Evolutionary conservation across 1,140 invertebrate species (phyloP).

Genomic region (Pentalonia nigronervosa): DNA sequence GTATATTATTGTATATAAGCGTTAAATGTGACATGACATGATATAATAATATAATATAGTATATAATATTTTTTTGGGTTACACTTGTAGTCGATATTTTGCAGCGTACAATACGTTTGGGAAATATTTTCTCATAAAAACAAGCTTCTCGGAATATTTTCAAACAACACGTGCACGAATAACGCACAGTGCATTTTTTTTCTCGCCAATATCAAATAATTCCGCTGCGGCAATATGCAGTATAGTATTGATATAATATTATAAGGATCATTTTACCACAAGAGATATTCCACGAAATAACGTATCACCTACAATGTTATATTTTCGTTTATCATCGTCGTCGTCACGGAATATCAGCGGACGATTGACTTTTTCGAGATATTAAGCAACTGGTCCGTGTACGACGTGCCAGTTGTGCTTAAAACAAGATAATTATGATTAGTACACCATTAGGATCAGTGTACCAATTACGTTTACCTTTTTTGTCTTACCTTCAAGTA

Average conservation of each 20-base stretch:
- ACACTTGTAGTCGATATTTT: background rate
- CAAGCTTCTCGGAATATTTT: background rate
- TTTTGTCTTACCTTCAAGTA: too few relatives aligned
- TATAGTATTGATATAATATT: background rate
- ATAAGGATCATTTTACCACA: background rate
- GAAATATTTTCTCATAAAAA: slow-evolving; percentile 20
- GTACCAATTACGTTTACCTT: too few relatives aligned
- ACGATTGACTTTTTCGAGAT: too few relatives aligned
- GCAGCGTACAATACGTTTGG: background rate
- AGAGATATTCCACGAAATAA: background rate
- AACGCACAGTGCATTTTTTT: background rate
- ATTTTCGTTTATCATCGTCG: background rate
- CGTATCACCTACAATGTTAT: background rate
- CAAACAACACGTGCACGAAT: background rate
- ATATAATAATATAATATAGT: background rate
- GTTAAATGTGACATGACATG: background rate
- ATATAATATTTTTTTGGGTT: background rate
- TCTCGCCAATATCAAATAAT: background rate
- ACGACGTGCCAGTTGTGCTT: too few relatives aligned
- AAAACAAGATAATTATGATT: too few relatives aligned
- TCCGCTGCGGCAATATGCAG: background rate
- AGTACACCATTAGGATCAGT: too few relatives aligned
- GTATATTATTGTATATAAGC: background rate
- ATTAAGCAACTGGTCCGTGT: too few relatives aligned
- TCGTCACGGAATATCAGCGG: too few relatives aligned